Evolutionary conservation across 2,113 vertebrate species (phyloP).

Genomic region (Muntiacus reevesi): DNA sequence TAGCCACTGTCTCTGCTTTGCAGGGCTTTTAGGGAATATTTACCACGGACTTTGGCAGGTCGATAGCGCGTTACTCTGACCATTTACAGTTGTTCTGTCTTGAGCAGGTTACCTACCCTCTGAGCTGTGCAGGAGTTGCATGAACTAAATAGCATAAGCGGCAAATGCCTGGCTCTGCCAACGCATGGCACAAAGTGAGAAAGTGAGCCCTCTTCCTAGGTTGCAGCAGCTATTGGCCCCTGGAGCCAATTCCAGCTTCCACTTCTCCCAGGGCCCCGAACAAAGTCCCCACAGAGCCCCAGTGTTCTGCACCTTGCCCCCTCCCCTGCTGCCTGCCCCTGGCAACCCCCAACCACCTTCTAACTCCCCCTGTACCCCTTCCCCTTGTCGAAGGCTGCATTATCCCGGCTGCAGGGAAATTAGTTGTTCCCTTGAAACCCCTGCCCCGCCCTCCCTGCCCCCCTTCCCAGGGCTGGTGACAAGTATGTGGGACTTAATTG

Average conservation of each 20-base stretch:
- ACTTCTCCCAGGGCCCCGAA: conserved; percentile 26
- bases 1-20: not conserved
- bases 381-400: conserved; percentile 61
- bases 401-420: conserved; percentile 61
- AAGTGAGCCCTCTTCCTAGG: not conserved
- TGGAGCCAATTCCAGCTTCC: not conserved
- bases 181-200: not conserved
- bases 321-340: not conserved
- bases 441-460: conserved; percentile 33
- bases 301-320: conserved; percentile 26
- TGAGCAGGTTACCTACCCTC: not conserved
- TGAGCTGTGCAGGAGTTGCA: not conserved
- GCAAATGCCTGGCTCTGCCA: not conserved
- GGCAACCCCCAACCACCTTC: conserved; percentile 23
- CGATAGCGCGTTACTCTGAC: not conserved
- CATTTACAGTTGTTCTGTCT: not conserved
- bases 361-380: not conserved
- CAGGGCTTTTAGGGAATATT: not conserved
- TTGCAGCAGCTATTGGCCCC: conserved; percentile 10
- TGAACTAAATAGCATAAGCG: not conserved
- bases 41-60: not conserved
- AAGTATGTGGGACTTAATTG: conserved; percentile 79
- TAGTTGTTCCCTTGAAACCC: conserved; percentile 66
- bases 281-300: conserved; percentile 40
- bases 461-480: conserved; percentile 75